These are phyloP conservation scores for Spisula solida DNA, from an alignment of 2,888 invertebrate genomes.

Conservation along the genomic window DNA sequence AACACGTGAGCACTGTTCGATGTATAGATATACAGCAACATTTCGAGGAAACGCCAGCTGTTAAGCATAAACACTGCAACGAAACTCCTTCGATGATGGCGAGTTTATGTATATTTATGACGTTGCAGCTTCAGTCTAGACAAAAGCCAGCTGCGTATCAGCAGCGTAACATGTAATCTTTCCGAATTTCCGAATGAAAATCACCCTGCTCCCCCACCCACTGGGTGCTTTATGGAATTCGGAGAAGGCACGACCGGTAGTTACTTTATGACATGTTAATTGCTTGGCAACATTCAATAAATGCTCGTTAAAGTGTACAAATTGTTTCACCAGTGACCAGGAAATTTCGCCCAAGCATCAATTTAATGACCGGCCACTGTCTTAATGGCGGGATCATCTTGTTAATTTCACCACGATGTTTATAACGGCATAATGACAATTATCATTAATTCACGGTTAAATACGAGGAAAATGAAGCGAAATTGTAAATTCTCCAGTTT, in stretches of 20 bases:
- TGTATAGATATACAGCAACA: background rate
- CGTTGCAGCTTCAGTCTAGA: conserved; percentile 12
- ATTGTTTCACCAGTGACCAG: conserved; percentile 52
- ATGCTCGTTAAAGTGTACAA: conserved; percentile 70
- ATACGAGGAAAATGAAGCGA: conserved; percentile 48
- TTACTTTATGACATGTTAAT: conserved; percentile 70
- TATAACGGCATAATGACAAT: conserved; percentile 60
- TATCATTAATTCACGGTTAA: conserved; percentile 50
- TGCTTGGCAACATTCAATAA: conserved; percentile 68
- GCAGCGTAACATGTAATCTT: background rate
- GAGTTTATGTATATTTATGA: conserved; percentile 25
- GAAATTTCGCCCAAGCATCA: conserved; percentile 50
- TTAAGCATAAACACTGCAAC: conserved; percentile 12
- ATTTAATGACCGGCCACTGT: conserved; percentile 50
- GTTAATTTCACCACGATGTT: conserved; percentile 42
- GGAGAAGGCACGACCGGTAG: conserved; percentile 32
- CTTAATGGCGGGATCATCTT: conserved; percentile 31
- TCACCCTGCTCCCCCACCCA: background rate
- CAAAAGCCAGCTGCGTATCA: conserved; percentile 12
- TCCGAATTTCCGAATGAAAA: background rate
- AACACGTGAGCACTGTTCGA: background rate
- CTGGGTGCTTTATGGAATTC: conserved; percentile 62
- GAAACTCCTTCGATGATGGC: background rate
- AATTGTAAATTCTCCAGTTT: conserved; percentile 55
- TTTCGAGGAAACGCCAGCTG: conserved; percentile 20